Base-by-base conservation (phyloP, 1,140 invertebrate genomes). In the Drosophila ercepeae region DNA sequence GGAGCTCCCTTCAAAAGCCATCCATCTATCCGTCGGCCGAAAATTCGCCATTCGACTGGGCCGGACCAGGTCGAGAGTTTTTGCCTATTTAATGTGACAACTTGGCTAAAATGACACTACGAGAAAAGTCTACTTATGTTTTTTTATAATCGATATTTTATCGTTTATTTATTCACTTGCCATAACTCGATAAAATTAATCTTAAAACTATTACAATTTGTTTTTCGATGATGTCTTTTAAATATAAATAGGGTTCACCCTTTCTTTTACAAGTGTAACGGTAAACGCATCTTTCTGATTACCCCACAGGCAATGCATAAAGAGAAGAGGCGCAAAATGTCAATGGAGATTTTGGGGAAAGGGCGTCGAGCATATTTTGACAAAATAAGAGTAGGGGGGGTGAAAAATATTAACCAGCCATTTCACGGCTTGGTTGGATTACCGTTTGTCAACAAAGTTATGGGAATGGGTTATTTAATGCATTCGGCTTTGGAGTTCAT, bases 261-360 rank as follows among this genome's bases (percentile, higher is more conserved):
- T 14, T 7, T 7, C 16, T 13, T 18, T 16, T 8, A 1, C 7
- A 1, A 42, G 39, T 42, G 39, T 18, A 42, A 32, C 23, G 41
- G 29, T 34, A 53, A 67, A 44, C 60, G 60, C 39, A 61, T 67
- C 27, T 67, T 67, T 67, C 27, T 67, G 67, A 65, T 67, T 65
- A 61, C 27, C 45, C 39, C 14, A 18, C 8, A 42, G 39, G 39
- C 39, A 42, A 9, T 32, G 25, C 34, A 61, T 64, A 16, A 53
- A 65, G 51, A 27, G 34, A 65, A 50, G 23, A 65, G 50, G 46
- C 19, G 14, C 14, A 27, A n/a, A 25, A 3, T 18, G 39, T 14
- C 8, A 9, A 42, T 42, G 39, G 8, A 18, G 39, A 19, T 13
- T 13, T 13, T 4, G 34, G 3, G 3, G 34, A n/a, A 9, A 9